A percentile compares a stretch with the other conserved stretches of the same genome.
phyloP scores from a whole-genome alignment of 2,888 invertebrate species.

The Caenorhabditis wallacei region DNA sequence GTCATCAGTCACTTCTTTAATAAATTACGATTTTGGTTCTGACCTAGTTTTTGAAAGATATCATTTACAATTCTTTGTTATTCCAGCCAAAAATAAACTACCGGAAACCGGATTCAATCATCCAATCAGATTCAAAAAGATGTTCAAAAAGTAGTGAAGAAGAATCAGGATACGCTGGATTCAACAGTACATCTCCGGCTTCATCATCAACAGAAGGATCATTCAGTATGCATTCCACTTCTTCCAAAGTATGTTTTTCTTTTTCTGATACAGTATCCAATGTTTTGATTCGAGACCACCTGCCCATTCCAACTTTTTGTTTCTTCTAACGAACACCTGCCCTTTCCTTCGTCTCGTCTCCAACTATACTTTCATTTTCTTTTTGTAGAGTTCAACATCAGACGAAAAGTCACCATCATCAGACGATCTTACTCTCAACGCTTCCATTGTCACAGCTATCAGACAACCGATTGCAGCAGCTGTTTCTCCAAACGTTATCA shows the following conservation, averaged over 20 bases:
- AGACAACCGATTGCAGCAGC: slow-evolving; percentile 40
- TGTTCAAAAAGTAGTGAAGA: slow-evolving; percentile 74
- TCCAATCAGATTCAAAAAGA: slow-evolving; percentile 42
- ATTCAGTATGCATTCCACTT: slow-evolving; percentile 70
- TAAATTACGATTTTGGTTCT: not conserved
- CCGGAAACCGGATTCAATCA: slow-evolving; percentile 37
- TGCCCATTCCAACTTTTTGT: not conserved
- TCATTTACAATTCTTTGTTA: too few relatives aligned
- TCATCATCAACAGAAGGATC: slow-evolving; percentile 74
- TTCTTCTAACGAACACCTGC: slow-evolving; percentile 12
- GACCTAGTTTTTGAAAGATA: too few relatives aligned
- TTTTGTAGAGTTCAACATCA: slow-evolving; percentile 56
- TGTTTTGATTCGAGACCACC: slow-evolving; percentile 13
- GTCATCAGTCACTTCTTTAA: slow-evolving; percentile 7
- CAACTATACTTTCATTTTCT: not conserved
- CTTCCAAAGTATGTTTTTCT: slow-evolving; percentile 62
- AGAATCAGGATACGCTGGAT: slow-evolving; percentile 77
- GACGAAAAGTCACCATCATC: slow-evolving; percentile 60
- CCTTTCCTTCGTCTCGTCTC: too few relatives aligned
- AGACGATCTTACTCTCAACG: slow-evolving; percentile 62
- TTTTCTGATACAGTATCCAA: not conserved
- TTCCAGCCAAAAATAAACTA: slow-evolving; percentile 51
- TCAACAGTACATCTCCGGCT: slow-evolving; percentile 72
- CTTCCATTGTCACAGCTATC: slow-evolving; percentile 59
- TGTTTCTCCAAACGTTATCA: slow-evolving; percentile 35